Base-by-base conservation (phyloP, 2,797 vertebrate species). In the Characodon lateralis region DNA sequence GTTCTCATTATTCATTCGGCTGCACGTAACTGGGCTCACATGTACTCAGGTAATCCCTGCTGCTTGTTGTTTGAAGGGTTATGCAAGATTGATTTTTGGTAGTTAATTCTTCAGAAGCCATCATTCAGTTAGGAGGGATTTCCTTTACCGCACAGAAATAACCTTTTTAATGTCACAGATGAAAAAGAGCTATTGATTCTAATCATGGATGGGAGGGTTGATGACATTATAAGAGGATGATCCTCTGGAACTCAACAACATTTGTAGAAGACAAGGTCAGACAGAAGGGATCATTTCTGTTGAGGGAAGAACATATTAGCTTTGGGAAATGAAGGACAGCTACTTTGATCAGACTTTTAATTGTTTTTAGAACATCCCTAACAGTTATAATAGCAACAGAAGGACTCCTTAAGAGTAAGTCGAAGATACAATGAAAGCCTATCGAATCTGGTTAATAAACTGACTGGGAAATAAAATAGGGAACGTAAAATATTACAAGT, bases 31-130 rank as follows among this genome's bases (percentile, higher is more conserved):
- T 18, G 22, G 50, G 74, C 55, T 74, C 28, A 35, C 0, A 8
- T 72, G 58, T 51, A 6, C 6, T 26, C 70, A 66, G 77, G 72
- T 63, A 82, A 79, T 87, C 51, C 35, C 26, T 4, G 18, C 59
- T 71, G 31, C 18, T 50, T 81, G 22, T 73, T 88, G 80, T 48
- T 66, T 72, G 24, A 69, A 66, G 31, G 73, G 76, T 81, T 78
- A 70, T 43, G 43, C 39, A 77, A 78, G 73, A 87, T 87, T 79
- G 73, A 79, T 84, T 68, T 81, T 82, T 73, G 53, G 74, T 74
- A 26, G 72, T 81, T 75, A 79, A 24, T 74, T 71, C 3, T 70
- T 74, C 51, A 78, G 56, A 73, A 85, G 16, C 6, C 43, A 53
- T 77, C 72, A 72, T 80, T 88, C 74, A 83, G 79, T 89, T 51